Evolutionary conservation across 2,797 vertebrate genomes (phyloP).

Genomic region (Trichosurus vulpecula): DNA sequence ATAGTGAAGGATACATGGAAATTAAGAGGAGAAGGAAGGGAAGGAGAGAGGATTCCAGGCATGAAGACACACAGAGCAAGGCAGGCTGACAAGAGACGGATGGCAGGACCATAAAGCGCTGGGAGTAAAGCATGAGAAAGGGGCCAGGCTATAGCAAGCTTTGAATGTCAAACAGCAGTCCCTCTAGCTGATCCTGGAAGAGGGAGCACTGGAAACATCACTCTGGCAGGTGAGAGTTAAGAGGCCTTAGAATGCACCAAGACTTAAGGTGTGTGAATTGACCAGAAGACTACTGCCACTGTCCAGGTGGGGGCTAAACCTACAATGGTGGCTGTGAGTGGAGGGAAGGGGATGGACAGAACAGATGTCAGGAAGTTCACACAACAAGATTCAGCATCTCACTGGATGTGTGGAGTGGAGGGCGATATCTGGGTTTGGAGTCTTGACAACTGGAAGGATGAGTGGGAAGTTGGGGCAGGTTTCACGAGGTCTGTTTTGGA

Average conservation of each 20-base stretch:
- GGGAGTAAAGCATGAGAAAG: neutral
- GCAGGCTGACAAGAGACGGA: too few relatives aligned
- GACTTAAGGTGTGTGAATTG: too few relatives aligned
- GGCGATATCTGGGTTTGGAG: too few relatives aligned
- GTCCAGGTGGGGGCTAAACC: neutral
- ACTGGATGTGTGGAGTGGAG: neutral
- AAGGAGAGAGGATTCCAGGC: neutral
- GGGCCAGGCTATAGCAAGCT: neutral
- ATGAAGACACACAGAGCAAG: neutral
- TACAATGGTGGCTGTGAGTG: neutral
- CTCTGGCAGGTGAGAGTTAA: neutral
- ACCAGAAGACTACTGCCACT: neutral
- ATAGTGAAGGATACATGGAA: fast-evolving
- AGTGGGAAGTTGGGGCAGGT: neutral
- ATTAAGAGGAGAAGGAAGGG: neutral
- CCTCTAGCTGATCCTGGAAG: too few relatives aligned
- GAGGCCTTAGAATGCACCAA: neutral
- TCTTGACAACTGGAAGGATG: neutral
- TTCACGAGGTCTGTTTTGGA: neutral
- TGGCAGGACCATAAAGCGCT: too few relatives aligned
- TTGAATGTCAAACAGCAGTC: neutral
- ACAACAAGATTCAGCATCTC: neutral
- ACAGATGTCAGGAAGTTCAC: neutral
- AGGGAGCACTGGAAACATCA: neutral
- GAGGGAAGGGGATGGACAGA: neutral